These are phyloP conservation scores for Drosophila barbarae DNA, from an alignment of 2,888 invertebrate species.

Conservation along the genomic window DNA sequence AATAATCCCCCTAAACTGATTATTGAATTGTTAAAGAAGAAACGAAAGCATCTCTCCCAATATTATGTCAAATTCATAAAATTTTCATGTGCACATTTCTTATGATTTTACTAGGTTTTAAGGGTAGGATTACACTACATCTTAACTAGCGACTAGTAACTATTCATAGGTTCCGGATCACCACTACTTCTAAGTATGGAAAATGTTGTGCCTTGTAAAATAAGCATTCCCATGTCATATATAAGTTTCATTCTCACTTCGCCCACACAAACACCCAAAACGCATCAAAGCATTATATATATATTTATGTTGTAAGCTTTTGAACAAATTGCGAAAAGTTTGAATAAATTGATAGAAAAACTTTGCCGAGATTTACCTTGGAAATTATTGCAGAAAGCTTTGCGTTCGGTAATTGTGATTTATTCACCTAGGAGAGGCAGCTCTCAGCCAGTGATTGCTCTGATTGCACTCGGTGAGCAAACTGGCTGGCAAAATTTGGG, in stretches of 20 bases:
- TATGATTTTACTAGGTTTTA: constrained; percentile 71
- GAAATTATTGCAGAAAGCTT: constrained; percentile 24
- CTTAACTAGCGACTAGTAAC: constrained; percentile 17
- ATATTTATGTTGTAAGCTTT: constrained; percentile 29
- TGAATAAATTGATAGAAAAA: constrained; percentile 39
- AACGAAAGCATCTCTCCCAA: not conserved
- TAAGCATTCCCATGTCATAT: constrained; percentile 22
- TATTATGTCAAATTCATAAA: not conserved
- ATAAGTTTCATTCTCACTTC: constrained; percentile 1
- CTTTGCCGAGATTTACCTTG: constrained; percentile 16
- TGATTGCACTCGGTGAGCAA: constrained; percentile 34
- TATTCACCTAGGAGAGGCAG: constrained; percentile 25
- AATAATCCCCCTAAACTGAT: not conserved
- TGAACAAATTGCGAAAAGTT: constrained; percentile 30
- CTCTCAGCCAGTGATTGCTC: constrained; percentile 18
- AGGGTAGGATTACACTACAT: constrained; percentile 55
- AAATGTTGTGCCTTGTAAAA: constrained; percentile 59
- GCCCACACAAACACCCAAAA: constrained; percentile 5
- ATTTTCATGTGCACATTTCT: constrained; percentile 22
- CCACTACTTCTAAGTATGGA: constrained; percentile 42
- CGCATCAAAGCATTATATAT: constrained; percentile 20
- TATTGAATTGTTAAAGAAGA: not conserved
- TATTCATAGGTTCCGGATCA: constrained; percentile 64
- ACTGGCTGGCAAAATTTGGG: constrained; percentile 23
- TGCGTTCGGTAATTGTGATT: constrained; percentile 38